These are phyloP conservation scores for Carabus problematicus DNA, from an alignment of 2,888 invertebrate genomes.

Conservation along the genomic window DNA sequence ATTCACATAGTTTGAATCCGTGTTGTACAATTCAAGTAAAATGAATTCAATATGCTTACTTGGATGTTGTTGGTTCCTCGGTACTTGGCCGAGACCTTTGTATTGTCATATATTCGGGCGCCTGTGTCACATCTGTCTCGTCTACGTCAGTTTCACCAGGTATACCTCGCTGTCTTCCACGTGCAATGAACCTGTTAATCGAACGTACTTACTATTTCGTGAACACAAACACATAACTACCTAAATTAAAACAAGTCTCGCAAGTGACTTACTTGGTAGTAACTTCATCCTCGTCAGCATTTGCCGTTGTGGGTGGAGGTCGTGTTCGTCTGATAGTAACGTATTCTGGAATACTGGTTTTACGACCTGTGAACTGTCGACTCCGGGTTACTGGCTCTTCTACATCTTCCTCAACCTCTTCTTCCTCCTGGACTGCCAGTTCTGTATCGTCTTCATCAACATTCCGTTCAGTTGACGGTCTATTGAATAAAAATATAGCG, in stretches of 20 bases:
- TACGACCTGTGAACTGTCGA: slow-evolving; percentile 53
- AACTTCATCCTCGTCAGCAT: slow-evolving; percentile 45
- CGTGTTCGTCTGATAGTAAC: slow-evolving; percentile 71
- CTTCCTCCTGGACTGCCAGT: slow-evolving; percentile 46
- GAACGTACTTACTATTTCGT: too few relatives aligned
- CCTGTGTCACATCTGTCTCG: slow-evolving; percentile 45
- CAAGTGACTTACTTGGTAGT: slow-evolving; percentile 19
- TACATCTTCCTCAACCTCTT: slow-evolving; percentile 50
- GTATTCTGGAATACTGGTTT: slow-evolving; percentile 65
- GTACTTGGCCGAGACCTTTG: slow-evolving; percentile 63
- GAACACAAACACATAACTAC: background rate
- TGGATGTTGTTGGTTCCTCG: slow-evolving; percentile 61
- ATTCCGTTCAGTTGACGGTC: slow-evolving; percentile 50
- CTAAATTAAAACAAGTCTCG: background rate
- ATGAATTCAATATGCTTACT: slow-evolving; percentile 56
- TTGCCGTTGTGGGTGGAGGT: slow-evolving; percentile 58
- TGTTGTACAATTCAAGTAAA: slow-evolving; percentile 3
- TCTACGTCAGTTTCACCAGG: slow-evolving; percentile 48
- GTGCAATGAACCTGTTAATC: slow-evolving; percentile 6
- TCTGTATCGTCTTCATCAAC: slow-evolving; percentile 47
- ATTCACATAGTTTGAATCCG: background rate
- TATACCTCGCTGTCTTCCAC: slow-evolving; percentile 43
- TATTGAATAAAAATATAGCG: too few relatives aligned
- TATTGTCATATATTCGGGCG: slow-evolving; percentile 70
- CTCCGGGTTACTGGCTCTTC: slow-evolving; percentile 52